Conservation (phyloP, 2,888 invertebrate species). For the Leptarthrus brevirostris region DNA sequence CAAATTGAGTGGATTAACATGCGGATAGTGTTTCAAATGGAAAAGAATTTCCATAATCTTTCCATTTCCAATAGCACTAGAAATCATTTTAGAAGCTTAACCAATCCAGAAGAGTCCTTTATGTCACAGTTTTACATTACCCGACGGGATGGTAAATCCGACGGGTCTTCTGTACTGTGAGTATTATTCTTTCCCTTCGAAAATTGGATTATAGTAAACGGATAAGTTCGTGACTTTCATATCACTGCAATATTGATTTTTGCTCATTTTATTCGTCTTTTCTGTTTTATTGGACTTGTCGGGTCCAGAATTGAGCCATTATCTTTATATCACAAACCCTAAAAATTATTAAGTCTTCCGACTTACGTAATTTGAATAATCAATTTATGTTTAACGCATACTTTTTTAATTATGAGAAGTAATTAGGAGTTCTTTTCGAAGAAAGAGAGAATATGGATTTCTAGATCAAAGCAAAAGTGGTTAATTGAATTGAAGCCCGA, state of each 20-base stretch:
- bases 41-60: background rate
- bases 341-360: no score
- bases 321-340: no score
- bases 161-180: background rate
- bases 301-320: no score
- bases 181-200: background rate
- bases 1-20: background rate
- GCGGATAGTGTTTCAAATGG: background rate
- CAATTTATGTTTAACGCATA: background rate
- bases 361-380: background rate
- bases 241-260: slow-evolving; percentile 3
- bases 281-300: no score
- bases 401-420: background rate
- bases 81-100: background rate
- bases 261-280: background rate
- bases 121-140: background rate
- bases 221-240: background rate
- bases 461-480: background rate
- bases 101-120: background rate
- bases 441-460: background rate
- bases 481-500: background rate
- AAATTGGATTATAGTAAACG: background rate
- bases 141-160: background rate
- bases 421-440: background rate
- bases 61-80: background rate